A percentile compares a stretch with the other conserved stretches of the same genome.
Conservation (phyloP, 2,797 vertebrate species). For the Liparis tanakae region DNA sequence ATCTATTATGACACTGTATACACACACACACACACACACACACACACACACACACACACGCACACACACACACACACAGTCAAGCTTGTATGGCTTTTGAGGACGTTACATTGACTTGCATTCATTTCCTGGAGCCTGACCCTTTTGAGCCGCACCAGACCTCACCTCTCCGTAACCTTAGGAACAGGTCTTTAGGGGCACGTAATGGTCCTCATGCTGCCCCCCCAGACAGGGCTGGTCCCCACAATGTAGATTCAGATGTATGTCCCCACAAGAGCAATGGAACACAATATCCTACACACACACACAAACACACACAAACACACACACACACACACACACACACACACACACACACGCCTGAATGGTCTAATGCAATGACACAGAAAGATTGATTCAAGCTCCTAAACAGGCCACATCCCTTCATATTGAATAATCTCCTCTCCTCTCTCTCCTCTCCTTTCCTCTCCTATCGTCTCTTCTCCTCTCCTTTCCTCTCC, state of each 20-base stretch:
- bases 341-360: conserved; percentile 22
- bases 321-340: conserved; percentile 37
- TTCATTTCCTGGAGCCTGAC: background rate
- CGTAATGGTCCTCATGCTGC: background rate
- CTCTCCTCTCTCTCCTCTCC: conserved; percentile 22
- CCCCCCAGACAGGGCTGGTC: background rate
- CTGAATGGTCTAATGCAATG: conserved; percentile 71
- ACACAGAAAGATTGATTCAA: conserved; percentile 74
- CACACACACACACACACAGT: conserved; percentile 10
- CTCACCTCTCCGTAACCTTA: background rate
- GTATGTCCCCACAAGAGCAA: background rate
- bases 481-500: no score
- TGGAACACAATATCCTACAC: background rate
- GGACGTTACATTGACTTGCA: background rate
- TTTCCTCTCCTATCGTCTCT: no score
- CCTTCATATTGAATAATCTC: conserved; percentile 50
- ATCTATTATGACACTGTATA: conserved; percentile 64
- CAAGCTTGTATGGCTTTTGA: background rate
- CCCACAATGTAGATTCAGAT: background rate
- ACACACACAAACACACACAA: conserved; percentile 36
- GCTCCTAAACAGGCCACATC: conserved; percentile 67
- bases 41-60: conserved; percentile 26
- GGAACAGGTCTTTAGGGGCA: background rate
- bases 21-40: conserved; percentile 17
- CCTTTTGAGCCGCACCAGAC: background rate